Evolutionary conservation across 2,888 invertebrate species (phyloP).

Genomic region (Pterobdella sp.): DNA sequence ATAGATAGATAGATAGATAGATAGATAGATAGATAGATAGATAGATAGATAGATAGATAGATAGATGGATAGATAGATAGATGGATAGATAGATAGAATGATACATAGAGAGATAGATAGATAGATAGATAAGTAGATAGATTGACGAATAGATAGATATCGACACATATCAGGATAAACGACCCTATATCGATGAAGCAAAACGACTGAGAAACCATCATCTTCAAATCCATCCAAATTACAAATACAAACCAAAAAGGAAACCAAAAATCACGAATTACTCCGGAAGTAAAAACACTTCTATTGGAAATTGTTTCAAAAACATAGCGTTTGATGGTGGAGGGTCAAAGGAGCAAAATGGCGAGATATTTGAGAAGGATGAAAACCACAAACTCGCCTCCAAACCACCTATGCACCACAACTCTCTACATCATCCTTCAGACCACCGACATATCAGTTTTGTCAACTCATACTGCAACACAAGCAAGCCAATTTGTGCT

Average conservation of each 20-base stretch:
- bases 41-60: background rate
- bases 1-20: conserved; percentile 55
- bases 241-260: background rate
- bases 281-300: background rate
- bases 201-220: background rate
- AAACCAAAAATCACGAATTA: background rate
- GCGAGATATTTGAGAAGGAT: background rate
- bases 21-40: background rate
- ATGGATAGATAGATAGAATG: background rate
- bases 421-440: background rate
- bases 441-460: background rate
- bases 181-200: background rate
- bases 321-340: background rate
- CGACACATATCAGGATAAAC: background rate
- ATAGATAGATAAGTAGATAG: background rate
- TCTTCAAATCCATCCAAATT: background rate
- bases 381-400: background rate
- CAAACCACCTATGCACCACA: background rate
- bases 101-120: background rate
- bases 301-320: background rate
- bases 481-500: too few relatives aligned
- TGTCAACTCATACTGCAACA: too few relatives aligned
- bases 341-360: background rate
- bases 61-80: background rate
- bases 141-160: background rate